phyloP scores from a whole-genome alignment of 2,888 invertebrate species.

The Opisthograptis luteolata region DNA sequence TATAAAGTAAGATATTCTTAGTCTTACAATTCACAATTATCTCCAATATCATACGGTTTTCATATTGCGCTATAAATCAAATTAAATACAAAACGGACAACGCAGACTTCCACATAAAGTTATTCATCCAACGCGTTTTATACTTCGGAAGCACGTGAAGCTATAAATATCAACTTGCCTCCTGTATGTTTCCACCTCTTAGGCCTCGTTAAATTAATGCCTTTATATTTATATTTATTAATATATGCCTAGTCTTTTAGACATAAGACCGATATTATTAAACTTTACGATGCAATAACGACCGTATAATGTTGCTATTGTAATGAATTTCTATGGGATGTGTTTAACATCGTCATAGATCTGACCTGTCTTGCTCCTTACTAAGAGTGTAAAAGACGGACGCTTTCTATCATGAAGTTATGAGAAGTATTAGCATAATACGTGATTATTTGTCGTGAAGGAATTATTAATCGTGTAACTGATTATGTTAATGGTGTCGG shows the following conservation, averaged over 20 bases:
- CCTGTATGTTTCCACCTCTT: constrained; percentile 74
- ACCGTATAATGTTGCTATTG: constrained; percentile 57
- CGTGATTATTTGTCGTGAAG: constrained; percentile 4
- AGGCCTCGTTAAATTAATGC: constrained; percentile 80
- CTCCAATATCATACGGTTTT: constrained; percentile 28
- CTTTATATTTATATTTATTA: constrained; percentile 80
- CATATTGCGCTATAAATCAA: constrained; percentile 48
- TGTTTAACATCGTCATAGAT: constrained; percentile 29
- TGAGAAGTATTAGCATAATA: not conserved
- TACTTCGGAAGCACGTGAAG: constrained; percentile 63
- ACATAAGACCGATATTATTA: constrained; percentile 68
- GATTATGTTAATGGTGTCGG: too few species aligned
- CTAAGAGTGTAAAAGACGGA: constrained; percentile 1
- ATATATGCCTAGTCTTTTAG: constrained; percentile 52
- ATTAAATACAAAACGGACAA: constrained; percentile 44
- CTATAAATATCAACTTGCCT: constrained; percentile 78
- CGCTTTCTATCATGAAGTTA: not conserved
- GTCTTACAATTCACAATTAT: too few species aligned
- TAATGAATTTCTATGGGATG: constrained; percentile 61
- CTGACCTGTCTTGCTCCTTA: constrained; percentile 27
- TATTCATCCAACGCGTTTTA: constrained; percentile 39
- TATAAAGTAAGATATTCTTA: too few species aligned
- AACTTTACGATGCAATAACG: constrained; percentile 76
- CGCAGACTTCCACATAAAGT: constrained; percentile 39
- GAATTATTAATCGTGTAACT: not conserved